Base-by-base conservation (phyloP, 2,888 invertebrate genomes). In the Adelognathus sp. region DNA sequence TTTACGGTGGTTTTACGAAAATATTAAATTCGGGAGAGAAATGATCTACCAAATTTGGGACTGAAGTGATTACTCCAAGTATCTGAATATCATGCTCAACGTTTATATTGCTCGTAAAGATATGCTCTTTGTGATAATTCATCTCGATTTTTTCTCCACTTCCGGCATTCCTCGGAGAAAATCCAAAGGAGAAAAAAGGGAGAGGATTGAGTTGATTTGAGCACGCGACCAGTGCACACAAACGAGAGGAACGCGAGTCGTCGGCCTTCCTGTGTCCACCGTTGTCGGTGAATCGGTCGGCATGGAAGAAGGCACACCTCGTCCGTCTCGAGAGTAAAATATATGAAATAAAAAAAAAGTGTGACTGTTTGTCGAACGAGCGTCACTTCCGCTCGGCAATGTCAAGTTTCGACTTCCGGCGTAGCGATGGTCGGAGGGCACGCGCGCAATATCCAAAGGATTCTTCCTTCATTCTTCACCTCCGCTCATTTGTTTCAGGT, bases 401-500 rank as follows among this genome's bases (percentile, higher is more conserved):
- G 91, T 91, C 91, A 91, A 91, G 90, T 88, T 88, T 87, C 88
- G 85, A 91, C 88, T 91, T 91, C 91, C 91, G 91, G 86, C 82
- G 78, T 71, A 39, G 74, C 60, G 70, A 60, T 61, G 75, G 50
- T 39, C 58, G 60, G n/a, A 39, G 46, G 54, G 66, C 66, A 63
- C 85, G 86, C 84, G 83, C 58, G 29, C 60, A 36, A 56, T 67
- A 36, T 63, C 61, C 29, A 54, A 50, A 80, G 73, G 39, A 63
- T 54, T 74, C 60, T 78, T 52, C 67, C 63, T 64, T 66, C 58
- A 31, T 67, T 39, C 78, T 74, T 83, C 76, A 75, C 79, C 76
- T 81, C 83, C 81, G 78, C 60, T 74, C 31, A 67, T 41, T 76
- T 60, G 36, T 81, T 64, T 52, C 52, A 21, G 66, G 56, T 60